Evolutionary conservation across 2,113 vertebrate species (phyloP), one percentile per base, ranked within the genome.

Genomic region (Gulo gulo): DNA sequence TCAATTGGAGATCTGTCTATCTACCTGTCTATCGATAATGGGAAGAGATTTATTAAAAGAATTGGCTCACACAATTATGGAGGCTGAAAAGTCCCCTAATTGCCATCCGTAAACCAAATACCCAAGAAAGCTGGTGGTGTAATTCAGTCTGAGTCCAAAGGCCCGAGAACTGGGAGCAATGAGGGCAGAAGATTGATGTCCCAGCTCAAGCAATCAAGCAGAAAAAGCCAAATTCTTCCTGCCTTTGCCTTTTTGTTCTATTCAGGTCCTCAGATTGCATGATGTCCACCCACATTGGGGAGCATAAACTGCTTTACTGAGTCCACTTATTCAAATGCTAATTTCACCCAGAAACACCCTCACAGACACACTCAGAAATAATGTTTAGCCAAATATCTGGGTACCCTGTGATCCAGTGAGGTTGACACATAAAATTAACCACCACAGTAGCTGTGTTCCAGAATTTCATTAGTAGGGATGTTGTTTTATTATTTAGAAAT

Each of bases 401-500:
- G 16, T 11, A 81, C 42, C 34, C 31, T 65, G 74, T 61, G 45
- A 31, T 36, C n/a, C 52, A 36, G 34, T 65, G 11, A 65, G 61
- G 45, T 65, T 87, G 52, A 82, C 45, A 79, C 12, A 34, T 73
- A 69, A 71, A 92, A 86, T 92, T 84, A 47, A 86, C 9, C 1
- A 8, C n/a, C 50, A 4, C 7, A 36, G 8, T 47, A 55, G 3
- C 47, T 73, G 8, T 67, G 34, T 84, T 92, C 36, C 15, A 85
- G 39, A 29, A 81, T 36, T 10, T 76, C 20, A 80, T 78, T 84
- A 50, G 80, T 94, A 92, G 34, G 7, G 12, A 50, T 82, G 45
- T 45, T 71, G 57, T 88, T 92, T 88, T 78, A 92, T 89, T 86
- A n/a, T 78, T 80, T 82, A 52, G 21, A 94, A 92, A 97, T 26